Percentiles rank a stretch among this genome's conserved stretches.
Conservation (phyloP, 2,113 vertebrate genomes). For the Sarotherodon lohbergeri region DNA sequence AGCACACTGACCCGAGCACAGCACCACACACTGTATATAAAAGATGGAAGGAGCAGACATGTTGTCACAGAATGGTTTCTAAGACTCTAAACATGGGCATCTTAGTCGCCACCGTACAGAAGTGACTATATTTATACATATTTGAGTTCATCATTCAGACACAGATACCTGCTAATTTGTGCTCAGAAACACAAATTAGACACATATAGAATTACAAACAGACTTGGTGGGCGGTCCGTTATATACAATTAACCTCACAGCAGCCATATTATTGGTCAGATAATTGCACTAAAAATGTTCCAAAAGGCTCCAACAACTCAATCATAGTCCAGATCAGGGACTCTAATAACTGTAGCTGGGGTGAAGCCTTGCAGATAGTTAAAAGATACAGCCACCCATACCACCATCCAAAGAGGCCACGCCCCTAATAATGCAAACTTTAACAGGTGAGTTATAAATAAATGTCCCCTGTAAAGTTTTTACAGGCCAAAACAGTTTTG, state of each 20-base stretch:
- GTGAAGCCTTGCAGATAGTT: background rate
- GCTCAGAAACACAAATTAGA: background rate
- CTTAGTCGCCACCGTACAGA: background rate
- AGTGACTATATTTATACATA: background rate
- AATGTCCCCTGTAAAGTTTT: background rate
- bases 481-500: background rate
- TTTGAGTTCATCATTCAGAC: background rate
- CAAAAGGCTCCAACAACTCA: background rate
- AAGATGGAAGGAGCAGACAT: background rate
- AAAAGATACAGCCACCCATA: background rate
- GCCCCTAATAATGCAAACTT: background rate
- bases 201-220: background rate
- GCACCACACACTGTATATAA: background rate
- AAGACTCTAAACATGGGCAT: background rate
- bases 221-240: background rate
- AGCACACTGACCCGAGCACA: background rate
- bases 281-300: background rate
- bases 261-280: background rate
- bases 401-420: background rate
- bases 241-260: background rate
- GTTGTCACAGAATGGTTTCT: background rate
- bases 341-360: background rate
- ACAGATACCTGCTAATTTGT: background rate
- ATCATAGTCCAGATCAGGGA: background rate
- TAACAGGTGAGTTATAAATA: background rate